Conservation (phyloP, 2,797 vertebrate genomes). For the Phoebastria nigripes region DNA sequence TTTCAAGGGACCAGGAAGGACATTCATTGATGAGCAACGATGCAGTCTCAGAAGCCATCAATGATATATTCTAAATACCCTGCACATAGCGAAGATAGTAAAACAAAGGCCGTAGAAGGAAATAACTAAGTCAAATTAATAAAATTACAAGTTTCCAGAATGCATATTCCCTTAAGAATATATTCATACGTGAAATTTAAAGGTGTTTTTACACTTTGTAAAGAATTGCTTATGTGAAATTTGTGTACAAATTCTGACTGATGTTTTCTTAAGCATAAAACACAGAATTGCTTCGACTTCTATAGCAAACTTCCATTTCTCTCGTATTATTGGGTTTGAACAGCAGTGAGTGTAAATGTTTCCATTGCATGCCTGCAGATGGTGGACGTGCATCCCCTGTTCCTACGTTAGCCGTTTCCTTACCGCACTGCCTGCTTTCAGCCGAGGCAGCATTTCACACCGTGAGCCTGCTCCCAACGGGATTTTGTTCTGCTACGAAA, state of each 20-base stretch:
- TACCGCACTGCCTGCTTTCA: not conserved
- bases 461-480: not conserved
- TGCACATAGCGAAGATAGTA: not conserved
- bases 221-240: not conserved
- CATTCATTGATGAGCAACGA: not conserved
- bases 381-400: not conserved
- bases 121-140: not conserved
- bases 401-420: fast-evolving
- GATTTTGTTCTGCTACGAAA: not conserved
- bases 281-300: not conserved
- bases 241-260: not conserved
- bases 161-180: not conserved
- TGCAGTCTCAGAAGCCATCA: not conserved
- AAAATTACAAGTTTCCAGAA: not conserved
- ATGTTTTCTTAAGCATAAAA: not conserved
- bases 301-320: not conserved
- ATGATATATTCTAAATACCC: not conserved
- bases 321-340: fast-evolving
- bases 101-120: not conserved
- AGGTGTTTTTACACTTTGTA: not conserved
- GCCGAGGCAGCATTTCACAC: not conserved
- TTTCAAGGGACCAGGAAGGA: not conserved
- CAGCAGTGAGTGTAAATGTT: not conserved
- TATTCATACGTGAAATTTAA: not conserved
- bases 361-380: not conserved